Evolutionary conservation across 2,888 invertebrate genomes (phyloP).

Genomic region (Nebria salina): DNA sequence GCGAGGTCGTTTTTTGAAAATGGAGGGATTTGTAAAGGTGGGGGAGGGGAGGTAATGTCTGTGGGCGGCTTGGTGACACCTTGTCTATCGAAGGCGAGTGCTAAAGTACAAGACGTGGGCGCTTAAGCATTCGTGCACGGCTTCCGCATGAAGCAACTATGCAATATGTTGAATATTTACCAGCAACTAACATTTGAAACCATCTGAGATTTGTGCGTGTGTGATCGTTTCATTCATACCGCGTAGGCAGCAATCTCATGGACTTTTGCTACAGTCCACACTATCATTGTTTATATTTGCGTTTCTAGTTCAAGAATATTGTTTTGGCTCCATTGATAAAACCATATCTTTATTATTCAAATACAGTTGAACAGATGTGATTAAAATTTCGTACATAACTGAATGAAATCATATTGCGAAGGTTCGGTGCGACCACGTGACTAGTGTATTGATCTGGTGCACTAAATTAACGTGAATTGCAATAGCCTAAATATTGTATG

Average conservation of each 20-base stretch:
- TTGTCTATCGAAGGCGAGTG: slow-evolving; percentile 1
- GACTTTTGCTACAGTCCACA: not conserved
- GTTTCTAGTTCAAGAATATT: not conserved
- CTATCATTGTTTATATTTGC: not conserved
- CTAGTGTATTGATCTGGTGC: too few species aligned
- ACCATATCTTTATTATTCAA: not conserved
- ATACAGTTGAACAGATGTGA: too few species aligned
- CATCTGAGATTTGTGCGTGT: not conserved
- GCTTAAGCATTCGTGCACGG: not conserved
- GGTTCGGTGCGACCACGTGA: too few species aligned
- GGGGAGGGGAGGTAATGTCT: not conserved
- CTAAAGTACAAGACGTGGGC: not conserved
- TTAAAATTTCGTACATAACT: too few species aligned
- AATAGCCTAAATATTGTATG: not conserved
- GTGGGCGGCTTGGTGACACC: slow-evolving; percentile 1
- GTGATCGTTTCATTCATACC: not conserved
- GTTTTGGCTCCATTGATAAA: not conserved
- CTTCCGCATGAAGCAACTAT: not conserved
- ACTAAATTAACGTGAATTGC: too few species aligned
- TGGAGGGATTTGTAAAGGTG: not conserved
- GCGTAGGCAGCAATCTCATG: slow-evolving; percentile 1
- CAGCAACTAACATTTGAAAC: not conserved
- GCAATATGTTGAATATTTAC: not conserved
- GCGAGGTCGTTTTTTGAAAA: not conserved
- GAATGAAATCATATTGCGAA: too few species aligned